Evolutionary conservation across 2,797 vertebrate species (phyloP).

Genomic region (Podarcis siculus): DNA sequence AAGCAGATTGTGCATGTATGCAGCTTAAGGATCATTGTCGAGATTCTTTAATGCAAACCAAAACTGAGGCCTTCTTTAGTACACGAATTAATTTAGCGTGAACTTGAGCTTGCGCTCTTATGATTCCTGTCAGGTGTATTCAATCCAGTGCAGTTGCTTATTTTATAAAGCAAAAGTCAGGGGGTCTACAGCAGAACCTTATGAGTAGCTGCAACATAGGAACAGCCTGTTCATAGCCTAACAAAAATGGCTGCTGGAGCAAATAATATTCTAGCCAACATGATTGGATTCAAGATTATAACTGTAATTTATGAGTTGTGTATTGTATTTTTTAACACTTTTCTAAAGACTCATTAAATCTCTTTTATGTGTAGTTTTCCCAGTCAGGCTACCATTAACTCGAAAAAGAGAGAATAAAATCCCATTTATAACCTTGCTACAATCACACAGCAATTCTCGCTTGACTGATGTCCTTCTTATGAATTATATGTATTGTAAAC

Average conservation of each 20-base stretch:
- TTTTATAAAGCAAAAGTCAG: neutral
- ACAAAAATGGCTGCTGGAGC: conserved; percentile 53
- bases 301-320: conserved; percentile 77
- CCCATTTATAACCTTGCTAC: conserved; percentile 62
- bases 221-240: conserved; percentile 57
- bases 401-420: conserved; percentile 73
- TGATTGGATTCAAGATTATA: conserved; percentile 66
- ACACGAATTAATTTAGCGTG: neutral
- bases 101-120: neutral
- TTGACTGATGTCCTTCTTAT: conserved; percentile 77
- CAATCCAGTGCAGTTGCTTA: neutral
- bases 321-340: conserved; percentile 74
- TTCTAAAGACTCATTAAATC: conserved; percentile 79
- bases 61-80: neutral
- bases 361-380: conserved; percentile 78
- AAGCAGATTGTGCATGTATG: neutral
- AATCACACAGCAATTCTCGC: conserved; percentile 56
- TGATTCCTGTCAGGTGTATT: neutral
- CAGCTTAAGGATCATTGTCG: neutral
- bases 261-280: conserved; percentile 64
- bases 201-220: conserved; percentile 33
- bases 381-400: conserved; percentile 76
- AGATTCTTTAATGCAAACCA: neutral
- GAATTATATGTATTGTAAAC: conserved; percentile 80
- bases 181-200: neutral